A percentile compares a stretch with the other conserved stretches of the same genome.
Evolutionary conservation across 2,797 vertebrate species (phyloP).

Genomic region (Fringilla coelebs): DNA sequence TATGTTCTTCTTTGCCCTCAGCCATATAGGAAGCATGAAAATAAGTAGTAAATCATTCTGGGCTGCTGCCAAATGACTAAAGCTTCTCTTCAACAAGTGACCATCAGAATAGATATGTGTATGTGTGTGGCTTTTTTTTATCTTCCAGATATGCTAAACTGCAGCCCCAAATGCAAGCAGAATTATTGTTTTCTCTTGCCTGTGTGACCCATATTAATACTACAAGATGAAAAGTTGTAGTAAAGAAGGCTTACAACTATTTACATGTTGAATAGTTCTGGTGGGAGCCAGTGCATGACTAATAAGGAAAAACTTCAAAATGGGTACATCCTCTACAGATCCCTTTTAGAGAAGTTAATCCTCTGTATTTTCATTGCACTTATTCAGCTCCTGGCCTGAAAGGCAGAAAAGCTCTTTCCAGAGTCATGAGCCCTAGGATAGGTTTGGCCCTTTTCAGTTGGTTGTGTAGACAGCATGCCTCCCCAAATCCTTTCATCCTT

Average conservation of each 20-base stretch:
- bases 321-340: not conserved
- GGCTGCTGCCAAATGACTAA: not conserved
- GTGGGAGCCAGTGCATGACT: not conserved
- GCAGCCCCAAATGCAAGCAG: not conserved
- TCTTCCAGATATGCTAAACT: not conserved
- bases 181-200: not conserved
- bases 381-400: not conserved
- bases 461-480: not conserved
- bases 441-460: not conserved
- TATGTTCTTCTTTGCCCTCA: not conserved
- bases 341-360: not conserved
- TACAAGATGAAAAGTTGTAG: not conserved
- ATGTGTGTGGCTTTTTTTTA: not conserved
- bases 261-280: not conserved
- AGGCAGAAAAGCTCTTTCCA: not conserved
- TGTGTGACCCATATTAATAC: not conserved
- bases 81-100: not conserved
- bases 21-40: not conserved
- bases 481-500: not conserved
- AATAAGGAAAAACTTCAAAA: not conserved
- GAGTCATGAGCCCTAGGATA: not conserved
- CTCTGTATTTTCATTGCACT: not conserved
- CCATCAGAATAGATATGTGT: fast-evolving
- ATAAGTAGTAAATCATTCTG: not conserved
- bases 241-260: not conserved